Conservation (phyloP, 1,140 invertebrate genomes). For the Neodiprion pinetum region DNA sequence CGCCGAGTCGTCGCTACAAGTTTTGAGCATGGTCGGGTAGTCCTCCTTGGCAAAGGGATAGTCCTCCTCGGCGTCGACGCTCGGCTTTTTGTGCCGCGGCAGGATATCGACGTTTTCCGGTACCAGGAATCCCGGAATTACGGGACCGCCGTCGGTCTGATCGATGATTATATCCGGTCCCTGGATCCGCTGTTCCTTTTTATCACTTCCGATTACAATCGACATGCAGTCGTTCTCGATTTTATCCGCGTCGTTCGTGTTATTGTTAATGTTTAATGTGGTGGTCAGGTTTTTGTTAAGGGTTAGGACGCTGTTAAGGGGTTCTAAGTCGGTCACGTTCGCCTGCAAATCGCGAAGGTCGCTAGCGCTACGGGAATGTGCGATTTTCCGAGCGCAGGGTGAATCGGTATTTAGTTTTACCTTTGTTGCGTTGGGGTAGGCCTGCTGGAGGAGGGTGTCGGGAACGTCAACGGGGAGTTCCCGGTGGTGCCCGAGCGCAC, state of each 20-base stretch:
- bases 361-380: conserved; percentile 54
- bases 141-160: conserved; percentile 30
- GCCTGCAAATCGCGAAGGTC: conserved; percentile 25
- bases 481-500: conserved; percentile 77
- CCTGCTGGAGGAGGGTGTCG: conserved; percentile 89
- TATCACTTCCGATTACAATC: conserved; percentile 29
- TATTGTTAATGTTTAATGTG: conserved; percentile 32
- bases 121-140: background rate
- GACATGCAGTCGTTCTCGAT: conserved; percentile 57
- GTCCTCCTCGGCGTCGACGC: conserved; percentile 55
- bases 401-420: conserved; percentile 63
- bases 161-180: conserved; percentile 31
- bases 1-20: conserved; percentile 57
- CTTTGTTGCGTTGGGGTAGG: conserved; percentile 82
- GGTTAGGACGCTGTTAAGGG: conserved; percentile 27
- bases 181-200: conserved; percentile 32
- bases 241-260: conserved; percentile 32
- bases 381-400: conserved; percentile 31
- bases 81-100: conserved; percentile 26
- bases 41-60: conserved; percentile 60
- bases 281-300: conserved; percentile 37
- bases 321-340: background rate
- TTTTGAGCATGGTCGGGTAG: conserved; percentile 59
- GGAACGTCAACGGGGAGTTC: conserved; percentile 99
- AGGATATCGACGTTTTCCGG: conserved; percentile 24